Conservation (phyloP, 1,140 invertebrate genomes). For the Olivierus martensii region DNA sequence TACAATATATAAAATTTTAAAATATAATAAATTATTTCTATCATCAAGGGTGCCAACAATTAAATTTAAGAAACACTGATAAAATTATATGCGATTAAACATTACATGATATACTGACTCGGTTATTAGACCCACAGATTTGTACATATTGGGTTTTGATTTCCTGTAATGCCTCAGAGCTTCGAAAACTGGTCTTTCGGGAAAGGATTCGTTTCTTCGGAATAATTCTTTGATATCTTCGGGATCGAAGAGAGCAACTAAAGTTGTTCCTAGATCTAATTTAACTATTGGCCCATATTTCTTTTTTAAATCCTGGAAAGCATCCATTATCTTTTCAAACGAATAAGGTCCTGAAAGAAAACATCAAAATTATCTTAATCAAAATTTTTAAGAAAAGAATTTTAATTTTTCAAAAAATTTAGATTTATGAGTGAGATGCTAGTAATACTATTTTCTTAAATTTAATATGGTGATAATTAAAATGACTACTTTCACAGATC, state of each 20-base stretch:
- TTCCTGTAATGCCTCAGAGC: constrained; percentile 6
- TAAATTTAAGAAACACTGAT: no score
- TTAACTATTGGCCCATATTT: constrained; percentile 3
- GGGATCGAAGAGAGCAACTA: constrained; percentile 4
- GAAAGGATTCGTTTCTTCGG: neutral
- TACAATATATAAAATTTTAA: neutral
- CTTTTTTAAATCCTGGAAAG: constrained; percentile 5
- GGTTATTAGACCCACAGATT: neutral
- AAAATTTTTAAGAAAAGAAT: no score
- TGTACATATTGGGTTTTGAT: neutral
- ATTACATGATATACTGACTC: constrained; percentile 13
- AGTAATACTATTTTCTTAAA: no score
- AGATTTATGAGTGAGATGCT: no score
- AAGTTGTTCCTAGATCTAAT: constrained; percentile 4
- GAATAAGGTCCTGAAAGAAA: constrained; percentile 11
- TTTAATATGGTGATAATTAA: no score
- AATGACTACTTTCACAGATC: no score
- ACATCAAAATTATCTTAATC: no score
- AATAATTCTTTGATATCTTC: constrained; percentile 3
- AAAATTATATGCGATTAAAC: no score
- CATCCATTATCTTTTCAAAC: constrained; percentile 7
- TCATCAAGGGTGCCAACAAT: no score
- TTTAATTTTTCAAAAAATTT: no score
- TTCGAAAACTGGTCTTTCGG: constrained; percentile 8
- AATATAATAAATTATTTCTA: no score